phyloP scores from a whole-genome alignment of 2,888 invertebrate genomes.

The Tyria jacobaeae region DNA sequence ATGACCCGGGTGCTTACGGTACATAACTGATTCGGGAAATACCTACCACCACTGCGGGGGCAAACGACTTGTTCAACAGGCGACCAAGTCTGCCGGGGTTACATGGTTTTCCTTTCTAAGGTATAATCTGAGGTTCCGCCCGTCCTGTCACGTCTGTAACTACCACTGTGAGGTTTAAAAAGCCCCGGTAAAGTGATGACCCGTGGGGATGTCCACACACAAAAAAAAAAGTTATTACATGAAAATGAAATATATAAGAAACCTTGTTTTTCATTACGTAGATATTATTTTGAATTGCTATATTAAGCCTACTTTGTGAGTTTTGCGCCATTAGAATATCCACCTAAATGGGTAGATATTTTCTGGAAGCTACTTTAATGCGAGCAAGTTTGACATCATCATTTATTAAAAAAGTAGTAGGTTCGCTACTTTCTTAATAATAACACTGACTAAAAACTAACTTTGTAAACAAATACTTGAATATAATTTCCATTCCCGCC shows the following conservation, averaged over 20 bases:
- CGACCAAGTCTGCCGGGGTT: no score
- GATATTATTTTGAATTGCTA: background rate
- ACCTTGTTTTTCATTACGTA: background rate
- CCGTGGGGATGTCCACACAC: no score
- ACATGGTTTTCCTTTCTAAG: no score
- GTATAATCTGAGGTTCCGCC: no score
- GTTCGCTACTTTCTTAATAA: background rate
- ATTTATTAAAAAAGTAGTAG: background rate
- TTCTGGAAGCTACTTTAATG: background rate
- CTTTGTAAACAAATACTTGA: conserved; percentile 2
- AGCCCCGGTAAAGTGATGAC: no score
- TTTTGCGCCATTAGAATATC: background rate
- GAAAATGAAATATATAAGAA: background rate
- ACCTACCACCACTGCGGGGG: no score
- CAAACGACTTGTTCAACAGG: no score
- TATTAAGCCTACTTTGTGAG: background rate
- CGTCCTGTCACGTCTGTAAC: no score
- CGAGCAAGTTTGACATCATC: background rate
- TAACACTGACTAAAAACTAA: conserved; percentile 16
- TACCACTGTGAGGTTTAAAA: no score
- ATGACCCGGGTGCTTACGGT: no score
- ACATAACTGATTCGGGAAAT: no score
- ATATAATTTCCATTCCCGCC: conserved; percentile 41
- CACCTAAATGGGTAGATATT: background rate
- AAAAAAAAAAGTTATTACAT: no score